Evolutionary conservation across 2,888 invertebrate genomes (phyloP).

Genomic region (Theretra japonica): DNA sequence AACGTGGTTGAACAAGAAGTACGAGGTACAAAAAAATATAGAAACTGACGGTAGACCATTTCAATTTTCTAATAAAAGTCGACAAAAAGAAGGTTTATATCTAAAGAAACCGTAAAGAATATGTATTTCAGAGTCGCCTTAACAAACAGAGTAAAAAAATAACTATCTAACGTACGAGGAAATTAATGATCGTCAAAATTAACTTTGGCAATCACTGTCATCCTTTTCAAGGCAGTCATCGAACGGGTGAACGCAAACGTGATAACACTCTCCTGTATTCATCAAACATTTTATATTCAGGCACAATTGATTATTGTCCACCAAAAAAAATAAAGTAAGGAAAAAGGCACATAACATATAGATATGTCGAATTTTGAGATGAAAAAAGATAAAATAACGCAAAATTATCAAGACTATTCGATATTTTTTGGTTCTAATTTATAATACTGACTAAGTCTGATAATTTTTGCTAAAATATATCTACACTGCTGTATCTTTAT

Average conservation of each 20-base stretch:
- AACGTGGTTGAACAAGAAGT: not conserved
- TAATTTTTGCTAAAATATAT: too few species aligned
- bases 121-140: slow-evolving; percentile 15
- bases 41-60: not conserved
- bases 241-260: slow-evolving; percentile 29
- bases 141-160: slow-evolving; percentile 30
- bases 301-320: too few species aligned
- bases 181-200: slow-evolving; percentile 31
- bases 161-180: slow-evolving; percentile 40
- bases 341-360: too few species aligned
- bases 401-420: too few species aligned
- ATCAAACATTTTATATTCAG: not conserved
- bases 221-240: slow-evolving; percentile 30
- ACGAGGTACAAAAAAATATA: not conserved
- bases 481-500: too few species aligned
- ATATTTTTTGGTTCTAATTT: too few species aligned
- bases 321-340: too few species aligned
- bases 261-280: slow-evolving; percentile 10
- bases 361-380: too few species aligned
- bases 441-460: too few species aligned
- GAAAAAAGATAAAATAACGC: too few species aligned
- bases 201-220: slow-evolving; percentile 26
- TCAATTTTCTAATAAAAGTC: not conserved
- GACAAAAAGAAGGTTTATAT: too few species aligned
- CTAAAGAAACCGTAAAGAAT: too few species aligned